Base-by-base conservation (phyloP, 2,888 invertebrate genomes). In the Ischnus inquisitorius region DNA sequence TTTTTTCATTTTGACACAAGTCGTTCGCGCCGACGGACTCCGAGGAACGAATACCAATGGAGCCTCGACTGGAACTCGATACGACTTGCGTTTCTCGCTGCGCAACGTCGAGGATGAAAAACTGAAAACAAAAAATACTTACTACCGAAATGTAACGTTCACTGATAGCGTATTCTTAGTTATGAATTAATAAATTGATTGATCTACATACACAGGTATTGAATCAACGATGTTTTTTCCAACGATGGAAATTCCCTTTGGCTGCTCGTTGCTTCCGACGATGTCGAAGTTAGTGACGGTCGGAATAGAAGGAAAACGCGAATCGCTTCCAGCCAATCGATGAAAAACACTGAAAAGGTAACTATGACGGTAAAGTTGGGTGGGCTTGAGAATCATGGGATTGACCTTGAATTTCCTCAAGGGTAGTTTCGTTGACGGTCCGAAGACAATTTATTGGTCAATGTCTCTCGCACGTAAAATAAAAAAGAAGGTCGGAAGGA, bases 181-280 rank as follows among this genome's bases (percentile, higher is more conserved):
- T 85, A 85, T 82, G 84, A 83, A 80, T 76, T 82, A 85, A 85
- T 85, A 85, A 85, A 82, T 85, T 80, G 80, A 85, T 85, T 85
- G 77, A 85, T 83, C 84, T 84, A 84, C 25, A 79, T 16, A 25
- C n/a, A n/a, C n/a, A n/a, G n/a, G n/a, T n/a, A n/a, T n/a, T n/a
- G n/a, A n/a, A n/a, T 16, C 39, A 39, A 16, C 19, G n/a, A 64
- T 39, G n/a, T 64, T 64, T n/a, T 39, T 39, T 39, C 8, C 16
- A 39, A 3, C 39, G 10, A 19, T 5, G 28, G 10, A 0, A 60
- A 28, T 25, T n/a, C 14, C 19, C 22, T 22, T 22, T 54, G 2
- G 12, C 22, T 25, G 14, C 4, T n/a, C 5, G 25, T 57, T 41
- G 16, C 34, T 39, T 6, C 12, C 41, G 19, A 12, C 14, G n/a